These are phyloP conservation scores for Orientallactaga sibirica DNA, from an alignment of 2,797 vertebrate genomes.

Conservation along the genomic window DNA sequence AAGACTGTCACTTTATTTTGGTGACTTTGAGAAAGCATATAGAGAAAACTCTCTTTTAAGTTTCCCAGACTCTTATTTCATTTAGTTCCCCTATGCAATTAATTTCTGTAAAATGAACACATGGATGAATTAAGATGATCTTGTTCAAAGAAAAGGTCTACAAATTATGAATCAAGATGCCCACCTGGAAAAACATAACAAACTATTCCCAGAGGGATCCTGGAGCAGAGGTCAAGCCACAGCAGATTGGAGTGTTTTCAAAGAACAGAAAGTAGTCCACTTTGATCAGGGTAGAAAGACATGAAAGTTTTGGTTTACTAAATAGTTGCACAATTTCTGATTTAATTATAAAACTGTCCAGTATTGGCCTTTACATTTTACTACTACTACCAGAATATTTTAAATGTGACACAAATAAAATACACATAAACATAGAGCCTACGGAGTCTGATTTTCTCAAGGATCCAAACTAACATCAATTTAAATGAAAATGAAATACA, in stretches of 20 bases:
- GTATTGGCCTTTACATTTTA: slow-evolving; percentile 14
- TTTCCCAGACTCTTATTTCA: not conserved
- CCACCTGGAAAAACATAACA: not conserved
- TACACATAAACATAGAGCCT: not conserved
- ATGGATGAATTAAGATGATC: not conserved
- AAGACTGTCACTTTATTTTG: not conserved
- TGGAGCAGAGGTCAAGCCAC: not conserved
- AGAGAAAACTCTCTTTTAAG: not conserved
- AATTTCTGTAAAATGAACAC: slow-evolving; percentile 21
- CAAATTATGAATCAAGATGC: not conserved
- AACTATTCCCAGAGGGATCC: not conserved
- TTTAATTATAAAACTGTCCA: not conserved
- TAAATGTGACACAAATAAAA: not conserved
- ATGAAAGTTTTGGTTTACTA: not conserved
- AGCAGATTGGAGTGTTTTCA: not conserved
- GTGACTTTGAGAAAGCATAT: not conserved
- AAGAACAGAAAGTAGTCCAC: not conserved
- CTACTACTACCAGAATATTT: not conserved
- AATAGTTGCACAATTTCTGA: not conserved
- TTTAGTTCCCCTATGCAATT: not conserved
- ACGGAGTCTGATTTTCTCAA: not conserved
- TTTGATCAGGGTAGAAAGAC: slow-evolving; percentile 16
- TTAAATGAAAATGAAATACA: not conserved
- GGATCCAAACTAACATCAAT: not conserved
- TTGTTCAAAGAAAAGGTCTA: not conserved